A percentile compares a stretch with the other conserved stretches of the same genome.
phyloP scores from a whole-genome alignment of 2,888 invertebrate genomes.

The Agrochola circellaris region DNA sequence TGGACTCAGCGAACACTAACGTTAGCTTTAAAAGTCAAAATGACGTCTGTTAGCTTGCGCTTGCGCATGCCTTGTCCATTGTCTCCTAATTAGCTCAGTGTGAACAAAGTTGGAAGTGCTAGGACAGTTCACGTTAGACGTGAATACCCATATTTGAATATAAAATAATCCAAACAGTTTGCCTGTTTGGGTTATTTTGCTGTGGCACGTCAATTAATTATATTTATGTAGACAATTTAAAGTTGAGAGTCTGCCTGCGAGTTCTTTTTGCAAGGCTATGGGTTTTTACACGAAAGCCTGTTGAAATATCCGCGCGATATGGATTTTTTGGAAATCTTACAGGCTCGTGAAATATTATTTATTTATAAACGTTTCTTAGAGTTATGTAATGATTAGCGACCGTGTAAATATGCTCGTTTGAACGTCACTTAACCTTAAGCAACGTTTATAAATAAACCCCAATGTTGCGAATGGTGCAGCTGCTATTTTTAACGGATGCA shows the following conservation, averaged over 20 bases:
- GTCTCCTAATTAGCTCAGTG: conserved; percentile 43
- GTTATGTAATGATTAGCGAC: no score
- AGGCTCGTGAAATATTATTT: not conserved
- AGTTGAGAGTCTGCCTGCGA: conserved; percentile 43
- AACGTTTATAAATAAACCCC: no score
- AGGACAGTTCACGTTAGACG: conserved; percentile 22
- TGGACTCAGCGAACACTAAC: conserved; percentile 11
- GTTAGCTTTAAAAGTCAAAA: conserved; percentile 41
- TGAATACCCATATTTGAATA: conserved; percentile 49
- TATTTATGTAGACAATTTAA: conserved; percentile 53
- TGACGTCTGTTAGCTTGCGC: conserved; percentile 48
- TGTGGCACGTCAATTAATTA: conserved; percentile 53
- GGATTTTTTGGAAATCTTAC: conserved; percentile 33
- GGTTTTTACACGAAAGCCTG: conserved; percentile 69
- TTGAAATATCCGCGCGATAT: conserved; percentile 56
- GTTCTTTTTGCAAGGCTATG: conserved; percentile 62
- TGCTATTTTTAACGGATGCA: conserved; percentile 30
- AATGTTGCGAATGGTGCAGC: conserved; percentile 30
- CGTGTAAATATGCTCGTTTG: no score
- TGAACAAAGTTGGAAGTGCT: conserved; percentile 26
- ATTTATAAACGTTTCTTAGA: no score
- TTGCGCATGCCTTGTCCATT: conserved; percentile 38
- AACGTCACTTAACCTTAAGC: no score
- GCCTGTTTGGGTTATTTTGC: conserved; percentile 1
- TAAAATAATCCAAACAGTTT: conserved; percentile 34